A percentile compares a stretch with the other conserved stretches of the same genome.
These are phyloP conservation scores for Tragelaphus imberbis DNA, from an alignment of 2,113 vertebrate genomes.

Conservation along the genomic window DNA sequence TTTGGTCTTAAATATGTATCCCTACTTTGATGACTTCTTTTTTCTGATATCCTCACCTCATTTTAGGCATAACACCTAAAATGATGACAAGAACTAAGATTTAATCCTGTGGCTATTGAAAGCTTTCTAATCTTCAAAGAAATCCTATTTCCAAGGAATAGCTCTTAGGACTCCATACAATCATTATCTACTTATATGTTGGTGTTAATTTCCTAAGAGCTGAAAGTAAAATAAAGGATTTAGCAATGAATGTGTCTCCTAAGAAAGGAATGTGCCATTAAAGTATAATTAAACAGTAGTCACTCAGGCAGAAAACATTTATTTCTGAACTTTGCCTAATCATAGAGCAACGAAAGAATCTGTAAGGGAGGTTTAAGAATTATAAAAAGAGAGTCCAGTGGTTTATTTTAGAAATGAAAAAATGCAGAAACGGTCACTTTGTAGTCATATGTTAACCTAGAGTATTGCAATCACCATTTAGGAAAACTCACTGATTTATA, in stretches of 20 bases:
- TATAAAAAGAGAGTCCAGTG: neutral
- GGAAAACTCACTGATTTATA: constrained; percentile 36
- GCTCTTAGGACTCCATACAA: neutral
- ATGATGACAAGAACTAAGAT: neutral
- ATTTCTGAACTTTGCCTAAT: neutral
- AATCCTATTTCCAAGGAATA: neutral
- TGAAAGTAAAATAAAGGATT: neutral
- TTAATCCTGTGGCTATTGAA: neutral
- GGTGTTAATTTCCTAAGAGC: neutral
- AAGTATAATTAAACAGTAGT: neutral
- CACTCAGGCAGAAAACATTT: neutral
- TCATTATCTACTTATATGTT: neutral
- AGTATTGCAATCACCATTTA: neutral
- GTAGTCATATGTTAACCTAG: neutral
- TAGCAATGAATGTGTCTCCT: neutral
- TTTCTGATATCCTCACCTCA: neutral
- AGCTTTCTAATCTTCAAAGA: neutral
- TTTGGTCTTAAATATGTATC: neutral
- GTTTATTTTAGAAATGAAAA: constrained; percentile 7
- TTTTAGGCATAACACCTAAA: neutral
- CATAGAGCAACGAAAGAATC: neutral
- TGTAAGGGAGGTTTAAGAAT: neutral
- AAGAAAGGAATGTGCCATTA: neutral
- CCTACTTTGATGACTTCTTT: neutral
- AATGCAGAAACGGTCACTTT: neutral